Percentiles rank a stretch among this genome's conserved stretches.
Conservation (phyloP, 2,888 invertebrate genomes). For the Beris morrisii region DNA sequence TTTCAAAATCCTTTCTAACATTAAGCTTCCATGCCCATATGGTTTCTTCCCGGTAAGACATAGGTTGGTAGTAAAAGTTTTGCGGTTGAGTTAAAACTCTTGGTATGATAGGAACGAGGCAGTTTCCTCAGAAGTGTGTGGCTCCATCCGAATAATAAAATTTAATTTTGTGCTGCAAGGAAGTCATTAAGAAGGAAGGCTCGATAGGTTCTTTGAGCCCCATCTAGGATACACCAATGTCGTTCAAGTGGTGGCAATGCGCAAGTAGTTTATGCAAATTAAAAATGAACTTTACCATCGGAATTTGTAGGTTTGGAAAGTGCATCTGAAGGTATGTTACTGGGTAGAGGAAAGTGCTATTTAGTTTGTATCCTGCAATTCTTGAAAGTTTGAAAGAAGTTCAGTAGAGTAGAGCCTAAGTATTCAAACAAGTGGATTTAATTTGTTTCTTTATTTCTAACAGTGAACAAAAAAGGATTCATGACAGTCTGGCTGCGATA, state of each 20-base stretch:
- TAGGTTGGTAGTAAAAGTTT: not conserved
- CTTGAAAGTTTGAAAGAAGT: not conserved
- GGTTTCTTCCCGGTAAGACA: not conserved
- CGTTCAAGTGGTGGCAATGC: no score
- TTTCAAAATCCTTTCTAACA: constrained; percentile 3
- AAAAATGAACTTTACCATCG: no score
- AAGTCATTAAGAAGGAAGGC: no score
- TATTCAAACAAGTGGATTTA: not conserved
- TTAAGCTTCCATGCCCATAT: not conserved
- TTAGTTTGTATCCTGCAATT: no score
- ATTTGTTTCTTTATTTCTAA: not conserved
- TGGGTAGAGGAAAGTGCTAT: no score
- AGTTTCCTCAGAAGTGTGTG: not conserved
- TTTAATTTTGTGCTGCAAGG: not conserved
- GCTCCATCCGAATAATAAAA: not conserved
- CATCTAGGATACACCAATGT: no score
- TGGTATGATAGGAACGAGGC: no score
- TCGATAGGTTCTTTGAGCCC: no score
- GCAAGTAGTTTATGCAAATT: no score
- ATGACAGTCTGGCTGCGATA: not conserved
- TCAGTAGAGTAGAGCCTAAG: not conserved
- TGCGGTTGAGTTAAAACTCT: not conserved
- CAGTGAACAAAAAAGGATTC: not conserved
- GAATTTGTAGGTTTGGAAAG: no score
- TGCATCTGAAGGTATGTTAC: no score